Conservation (phyloP, 1,140 invertebrate species). For the Galleria mellonella region DNA sequence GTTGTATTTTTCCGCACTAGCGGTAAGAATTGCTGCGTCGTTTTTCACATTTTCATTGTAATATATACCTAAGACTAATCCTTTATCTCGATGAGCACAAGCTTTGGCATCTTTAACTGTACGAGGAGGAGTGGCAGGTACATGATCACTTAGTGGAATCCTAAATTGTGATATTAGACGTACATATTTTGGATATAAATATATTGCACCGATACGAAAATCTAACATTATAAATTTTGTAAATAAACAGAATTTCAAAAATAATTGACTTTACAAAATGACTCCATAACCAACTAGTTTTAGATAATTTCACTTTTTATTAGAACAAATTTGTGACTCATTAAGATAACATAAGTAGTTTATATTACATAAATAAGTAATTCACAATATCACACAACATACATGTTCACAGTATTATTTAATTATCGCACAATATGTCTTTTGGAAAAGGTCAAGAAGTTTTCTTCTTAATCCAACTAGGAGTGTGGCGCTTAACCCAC, state of each 20-base stretch:
- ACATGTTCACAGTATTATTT: slow-evolving; percentile 50
- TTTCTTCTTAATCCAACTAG: slow-evolving; percentile 60
- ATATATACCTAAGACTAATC: slow-evolving; percentile 57
- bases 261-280: slow-evolving; percentile 12
- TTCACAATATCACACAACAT: slow-evolving; percentile 55
- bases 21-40: slow-evolving; percentile 46
- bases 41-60: slow-evolving; percentile 42
- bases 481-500: slow-evolving; percentile 42
- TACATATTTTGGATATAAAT: slow-evolving; percentile 14
- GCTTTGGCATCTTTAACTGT: slow-evolving; percentile 37
- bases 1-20: slow-evolving; percentile 48
- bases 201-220: slow-evolving; percentile 10
- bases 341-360: slow-evolving; percentile 13
- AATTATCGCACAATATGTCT: slow-evolving; percentile 47
- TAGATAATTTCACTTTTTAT: slow-evolving; percentile 25
- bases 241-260: slow-evolving; percentile 34
- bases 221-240: slow-evolving; percentile 38
- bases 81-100: slow-evolving; percentile 39
- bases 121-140: slow-evolving; percentile 16
- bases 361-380: slow-evolving; percentile 34
- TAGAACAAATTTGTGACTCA: slow-evolving; percentile 27
- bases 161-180: slow-evolving; percentile 55
- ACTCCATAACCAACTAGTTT: slow-evolving; percentile 44
- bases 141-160: slow-evolving; percentile 37
- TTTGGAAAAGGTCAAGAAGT: slow-evolving; percentile 60